Percentiles rank a stretch among this genome's conserved stretches.
phyloP scores from a whole-genome alignment of 2,113 vertebrate species.

The Pongo pygmaeus region DNA sequence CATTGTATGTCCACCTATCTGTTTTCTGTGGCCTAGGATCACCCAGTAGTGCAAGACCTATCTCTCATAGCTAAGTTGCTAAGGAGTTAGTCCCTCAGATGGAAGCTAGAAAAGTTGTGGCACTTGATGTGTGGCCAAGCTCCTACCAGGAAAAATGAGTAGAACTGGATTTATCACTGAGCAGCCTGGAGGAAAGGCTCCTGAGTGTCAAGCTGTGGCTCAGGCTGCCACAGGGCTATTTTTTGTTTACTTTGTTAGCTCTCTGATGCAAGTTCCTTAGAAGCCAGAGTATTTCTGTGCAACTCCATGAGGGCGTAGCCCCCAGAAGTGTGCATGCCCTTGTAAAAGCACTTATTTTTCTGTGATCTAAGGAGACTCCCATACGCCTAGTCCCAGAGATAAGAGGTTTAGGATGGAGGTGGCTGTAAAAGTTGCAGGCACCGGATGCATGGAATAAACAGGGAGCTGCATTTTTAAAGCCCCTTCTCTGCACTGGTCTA shows the following conservation, averaged over 20 bases:
- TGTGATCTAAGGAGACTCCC: neutral
- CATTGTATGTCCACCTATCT: neutral
- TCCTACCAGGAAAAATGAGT: neutral
- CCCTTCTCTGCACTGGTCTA: neutral
- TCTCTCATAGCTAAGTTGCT: neutral
- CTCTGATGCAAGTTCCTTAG: neutral
- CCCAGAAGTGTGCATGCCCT: neutral
- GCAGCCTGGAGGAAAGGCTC: neutral
- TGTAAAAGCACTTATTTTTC: neutral
- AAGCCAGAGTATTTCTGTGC: neutral
- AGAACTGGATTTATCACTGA: neutral
- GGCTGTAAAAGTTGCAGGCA: neutral
- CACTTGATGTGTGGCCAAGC: neutral
- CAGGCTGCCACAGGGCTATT: neutral
- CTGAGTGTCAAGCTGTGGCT: neutral
- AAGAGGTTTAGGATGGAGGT: neutral
- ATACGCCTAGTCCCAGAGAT: neutral
- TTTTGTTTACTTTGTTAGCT: neutral
- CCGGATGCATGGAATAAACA: neutral
- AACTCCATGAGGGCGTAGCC: neutral
- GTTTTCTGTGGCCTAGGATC: neutral
- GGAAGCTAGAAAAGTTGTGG: neutral
- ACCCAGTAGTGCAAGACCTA: neutral
- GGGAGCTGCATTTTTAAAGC: neutral
- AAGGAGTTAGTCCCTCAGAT: neutral